Percentiles rank a stretch among this genome's conserved stretches.
phyloP scores from a whole-genome alignment of 2,113 vertebrate species.

The Mystacornis crossleyi region DNA sequence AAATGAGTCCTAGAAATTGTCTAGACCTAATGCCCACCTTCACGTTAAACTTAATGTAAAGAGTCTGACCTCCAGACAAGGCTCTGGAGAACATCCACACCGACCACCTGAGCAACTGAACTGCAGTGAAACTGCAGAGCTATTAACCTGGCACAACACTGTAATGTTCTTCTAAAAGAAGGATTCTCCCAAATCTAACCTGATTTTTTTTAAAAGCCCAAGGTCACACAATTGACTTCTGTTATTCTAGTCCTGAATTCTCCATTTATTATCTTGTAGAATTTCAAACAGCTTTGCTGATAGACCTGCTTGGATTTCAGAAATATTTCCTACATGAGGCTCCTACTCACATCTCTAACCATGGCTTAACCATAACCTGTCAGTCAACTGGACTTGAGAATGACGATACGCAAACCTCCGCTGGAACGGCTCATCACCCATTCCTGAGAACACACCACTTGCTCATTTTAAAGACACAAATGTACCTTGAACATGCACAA shows the following conservation, averaged over 20 bases:
- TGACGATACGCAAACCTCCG: rapidly evolving
- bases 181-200: neutral
- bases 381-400: neutral
- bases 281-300: neutral
- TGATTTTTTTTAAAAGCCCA: neutral
- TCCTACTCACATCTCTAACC: neutral
- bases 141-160: neutral
- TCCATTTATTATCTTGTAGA: neutral
- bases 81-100: neutral
- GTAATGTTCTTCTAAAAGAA: neutral
- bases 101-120: neutral
- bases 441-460: neutral
- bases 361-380: neutral
- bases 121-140: neutral
- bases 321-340: slow-evolving; percentile 57
- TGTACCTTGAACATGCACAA: neutral
- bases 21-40: neutral
- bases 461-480: neutral
- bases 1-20: neutral
- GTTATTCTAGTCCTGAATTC: neutral
- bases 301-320: slow-evolving; percentile 42
- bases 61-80: neutral
- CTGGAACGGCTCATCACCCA: neutral
- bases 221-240: neutral
- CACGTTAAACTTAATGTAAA: neutral